Base-by-base conservation (phyloP, 1,140 invertebrate species). In the Bombus confusus region DNA sequence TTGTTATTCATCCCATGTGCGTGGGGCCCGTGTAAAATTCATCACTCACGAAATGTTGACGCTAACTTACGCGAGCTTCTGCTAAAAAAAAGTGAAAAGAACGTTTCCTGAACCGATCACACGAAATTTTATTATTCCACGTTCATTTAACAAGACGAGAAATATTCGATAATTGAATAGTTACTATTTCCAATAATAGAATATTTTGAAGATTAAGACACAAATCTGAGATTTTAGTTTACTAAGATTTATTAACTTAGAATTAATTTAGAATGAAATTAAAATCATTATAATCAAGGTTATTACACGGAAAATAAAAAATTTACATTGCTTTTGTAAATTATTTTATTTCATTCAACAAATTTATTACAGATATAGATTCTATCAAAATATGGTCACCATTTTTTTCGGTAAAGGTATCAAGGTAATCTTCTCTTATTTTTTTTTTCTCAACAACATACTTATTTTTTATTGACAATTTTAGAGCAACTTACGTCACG, bases 1-100 rank as follows among this genome's bases (percentile, higher is more conserved):
- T 85, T 85, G 41, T 72, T 47, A 80, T 85, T 85, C 83, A 18
- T 39, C 18, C n/a, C 69, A n/a, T 57, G 64, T 62, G 1, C 15
- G 5, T 3, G 28, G 31, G 25, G 80, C 8, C 52, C 57, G 68
- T 75, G 64, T 77, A 72, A 86, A 52, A 86, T 83, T 77, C 73
- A 43, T 52, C 80, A 69, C 85, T 69, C 47, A 31, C 34, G 31
- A 69, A 75, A 75, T 47, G 13, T 47, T 68, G 39, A 59, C 31
- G 22, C 25, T 18, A 37, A 57, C 43, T 84, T 52, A 78, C 64
- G 64, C 64, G 82, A 83, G 25, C 6, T 34, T 12, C 31, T 39
- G 25, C 3, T 28, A 31, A 66, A 77, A 77, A 77, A 69, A 78
- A 59, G 28, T 59, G 64, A 78, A 59, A 69, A 71, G 47, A 62